These are phyloP conservation scores for Plagiodera versicolora DNA, from an alignment of 2,888 invertebrate species.

Conservation along the genomic window DNA sequence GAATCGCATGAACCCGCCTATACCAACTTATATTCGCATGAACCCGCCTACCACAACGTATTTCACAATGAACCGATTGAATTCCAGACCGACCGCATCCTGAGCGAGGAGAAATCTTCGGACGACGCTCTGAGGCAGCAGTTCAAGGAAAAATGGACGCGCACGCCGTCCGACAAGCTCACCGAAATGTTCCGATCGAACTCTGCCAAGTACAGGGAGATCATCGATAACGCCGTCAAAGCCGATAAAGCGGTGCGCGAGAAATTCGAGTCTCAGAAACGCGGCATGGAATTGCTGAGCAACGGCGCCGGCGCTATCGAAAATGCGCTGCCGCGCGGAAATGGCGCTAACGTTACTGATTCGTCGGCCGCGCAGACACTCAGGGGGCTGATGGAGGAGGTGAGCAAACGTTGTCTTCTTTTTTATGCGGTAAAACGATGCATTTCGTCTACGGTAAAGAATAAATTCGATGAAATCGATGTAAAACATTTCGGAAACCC, in stretches of 20 bases:
- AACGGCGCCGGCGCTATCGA: constrained; percentile 70
- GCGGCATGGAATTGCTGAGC: constrained; percentile 82
- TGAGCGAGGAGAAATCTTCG: constrained; percentile 89
- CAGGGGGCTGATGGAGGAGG: constrained; percentile 76
- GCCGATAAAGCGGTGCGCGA: constrained; percentile 83
- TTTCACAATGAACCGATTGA: no score
- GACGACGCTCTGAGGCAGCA: constrained; percentile 86
- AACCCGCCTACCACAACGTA: no score
- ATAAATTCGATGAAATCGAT: no score
- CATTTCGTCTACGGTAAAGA: no score
- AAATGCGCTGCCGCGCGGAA: constrained; percentile 68
- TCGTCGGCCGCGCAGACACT: constrained; percentile 68
- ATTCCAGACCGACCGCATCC: constrained; percentile 71
- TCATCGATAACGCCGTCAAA: constrained; percentile 85
- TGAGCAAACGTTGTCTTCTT: no score
- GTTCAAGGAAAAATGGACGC: constrained; percentile 91
- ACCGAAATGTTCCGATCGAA: constrained; percentile 89
- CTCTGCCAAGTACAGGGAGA: constrained; percentile 88
- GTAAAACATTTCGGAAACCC: no score
- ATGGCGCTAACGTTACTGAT: constrained; percentile 57
- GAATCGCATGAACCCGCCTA: no score
- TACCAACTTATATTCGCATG: no score
- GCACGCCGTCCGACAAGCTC: constrained; percentile 84
- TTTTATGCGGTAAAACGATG: no score
- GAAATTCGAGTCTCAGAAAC: constrained; percentile 78